Evolutionary conservation across 2,888 invertebrate genomes (phyloP).

Genomic region (Parapristionchus giblindavisi): DNA sequence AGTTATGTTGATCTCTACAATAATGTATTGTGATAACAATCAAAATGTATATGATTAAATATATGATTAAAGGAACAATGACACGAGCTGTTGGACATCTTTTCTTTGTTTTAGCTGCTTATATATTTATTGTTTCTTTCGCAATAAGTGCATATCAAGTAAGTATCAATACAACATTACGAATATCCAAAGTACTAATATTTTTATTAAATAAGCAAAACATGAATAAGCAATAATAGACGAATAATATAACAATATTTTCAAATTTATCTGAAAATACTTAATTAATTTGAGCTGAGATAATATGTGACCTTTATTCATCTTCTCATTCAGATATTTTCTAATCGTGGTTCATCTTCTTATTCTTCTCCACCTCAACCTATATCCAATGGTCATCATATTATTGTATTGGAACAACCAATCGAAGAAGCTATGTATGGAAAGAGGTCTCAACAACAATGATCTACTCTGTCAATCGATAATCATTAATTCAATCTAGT

Average conservation of each 20-base stretch:
- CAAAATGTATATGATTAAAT: neutral
- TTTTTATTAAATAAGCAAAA: no score
- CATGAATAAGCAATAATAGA: neutral
- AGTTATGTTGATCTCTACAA: no score
- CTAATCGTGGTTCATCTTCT: constrained; percentile 13
- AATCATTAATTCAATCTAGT: no score
- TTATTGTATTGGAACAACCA: constrained; percentile 58
- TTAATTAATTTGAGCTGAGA: neutral
- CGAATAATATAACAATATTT: neutral
- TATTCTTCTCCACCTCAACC: constrained; percentile 19
- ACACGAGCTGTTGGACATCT: constrained; percentile 44
- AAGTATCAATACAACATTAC: constrained; percentile 20
- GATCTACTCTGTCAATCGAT: neutral
- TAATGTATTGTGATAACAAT: no score
- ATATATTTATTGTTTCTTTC: constrained; percentile 45
- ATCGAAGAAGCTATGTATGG: constrained; percentile 61
- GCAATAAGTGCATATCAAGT: constrained; percentile 50
- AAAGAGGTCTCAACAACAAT: constrained; percentile 44
- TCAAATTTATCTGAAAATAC: neutral
- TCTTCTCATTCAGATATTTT: neutral
- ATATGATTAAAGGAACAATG: neutral
- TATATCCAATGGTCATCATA: constrained; percentile 43
- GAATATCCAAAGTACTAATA: no score
- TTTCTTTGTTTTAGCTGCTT: constrained; percentile 46
- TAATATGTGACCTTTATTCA: neutral